These are phyloP conservation scores for Apodemus sylvaticus DNA, from an alignment of 2,113 vertebrate species.

Conservation along the genomic window DNA sequence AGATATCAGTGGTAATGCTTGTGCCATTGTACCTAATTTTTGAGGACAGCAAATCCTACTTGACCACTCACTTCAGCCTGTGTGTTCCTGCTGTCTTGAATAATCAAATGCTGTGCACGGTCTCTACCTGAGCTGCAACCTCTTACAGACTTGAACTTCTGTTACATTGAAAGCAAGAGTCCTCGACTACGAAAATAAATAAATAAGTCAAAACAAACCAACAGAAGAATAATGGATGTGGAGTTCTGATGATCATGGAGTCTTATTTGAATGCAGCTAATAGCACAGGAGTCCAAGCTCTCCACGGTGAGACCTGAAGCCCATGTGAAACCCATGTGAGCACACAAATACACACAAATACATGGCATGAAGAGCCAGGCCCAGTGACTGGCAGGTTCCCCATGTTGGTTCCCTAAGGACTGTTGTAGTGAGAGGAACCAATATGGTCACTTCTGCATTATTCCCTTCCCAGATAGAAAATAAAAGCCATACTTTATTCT, in stretches of 20 bases:
- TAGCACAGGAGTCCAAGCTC: not conserved
- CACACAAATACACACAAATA: not conserved
- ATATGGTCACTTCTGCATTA: not conserved
- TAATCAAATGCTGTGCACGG: conserved; percentile 91
- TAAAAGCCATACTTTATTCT: not conserved
- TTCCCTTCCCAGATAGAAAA: not conserved
- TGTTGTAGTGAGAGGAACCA: not conserved
- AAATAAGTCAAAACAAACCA: not conserved
- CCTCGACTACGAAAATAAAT: conserved; percentile 78
- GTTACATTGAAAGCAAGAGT: conserved; percentile 92
- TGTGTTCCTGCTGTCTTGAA: conserved; percentile 92
- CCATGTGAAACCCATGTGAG: not conserved
- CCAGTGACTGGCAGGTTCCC: not conserved
- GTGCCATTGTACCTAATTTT: conserved; percentile 88
- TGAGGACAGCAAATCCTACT: conserved; percentile 90
- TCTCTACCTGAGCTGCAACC: conserved; percentile 91
- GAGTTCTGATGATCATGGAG: not conserved
- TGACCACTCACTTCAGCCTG: conserved; percentile 90
- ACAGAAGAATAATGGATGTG: not conserved
- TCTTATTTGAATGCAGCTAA: not conserved
- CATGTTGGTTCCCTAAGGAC: not conserved
- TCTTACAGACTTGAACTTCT: conserved; percentile 89
- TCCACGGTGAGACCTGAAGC: not conserved
- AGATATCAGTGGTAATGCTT: conserved; percentile 89
- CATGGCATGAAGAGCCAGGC: not conserved